Evolutionary conservation across 2,888 invertebrate genomes (phyloP), one percentile per base, ranked within the genome.

Genomic region (Erpobdella octoculata): DNA sequence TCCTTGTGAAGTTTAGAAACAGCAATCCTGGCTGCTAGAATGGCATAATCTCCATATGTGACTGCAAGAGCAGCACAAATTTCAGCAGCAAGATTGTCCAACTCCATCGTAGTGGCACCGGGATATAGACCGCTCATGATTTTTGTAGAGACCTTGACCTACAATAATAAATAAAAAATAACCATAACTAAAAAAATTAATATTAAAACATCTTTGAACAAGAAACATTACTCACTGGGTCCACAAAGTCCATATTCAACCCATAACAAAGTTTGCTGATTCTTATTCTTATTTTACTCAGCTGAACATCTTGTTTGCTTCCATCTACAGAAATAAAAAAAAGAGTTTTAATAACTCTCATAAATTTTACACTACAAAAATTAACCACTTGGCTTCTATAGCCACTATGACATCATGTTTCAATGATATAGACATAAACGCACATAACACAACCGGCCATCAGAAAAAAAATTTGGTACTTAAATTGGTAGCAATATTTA

Each of bases 61-160:
- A 93, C 93, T 0, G 97, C 96, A 90, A 96, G 91, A 37, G 92
- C 92, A 15, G 97, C 97, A n/a, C 97, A 93, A 53, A 92, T 97
- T 85, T 98, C 97, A 0, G 98, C 98, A 61, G 98, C 97, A 75
- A 98, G 86, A 82, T 95, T 97, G 84, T 98, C 98, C 78, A 98
- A 85, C 82, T 98, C 95, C 25, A 93, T 90, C 0, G 97, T 98
- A 8, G 93, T 93, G 1, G 99, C 96, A 18, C 97, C 97, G 74
- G 91, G 89, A 83, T 96, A 97, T 53, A 98, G 87, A 0, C 97
- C 97, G 84, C 86, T 91, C 77, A 97, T 93, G 0, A 97, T 96
- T 85, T 93, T 93, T 76, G 84, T 77, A 2, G 85, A 83, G 36
- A 86, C 83, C 15, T 79, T 78, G 8, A 83, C 79, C 84, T 85